Evolutionary conservation across 2,797 vertebrate genomes (phyloP), one percentile per base, ranked within the genome.

Genomic region (Dicrostonyx torquatus): DNA sequence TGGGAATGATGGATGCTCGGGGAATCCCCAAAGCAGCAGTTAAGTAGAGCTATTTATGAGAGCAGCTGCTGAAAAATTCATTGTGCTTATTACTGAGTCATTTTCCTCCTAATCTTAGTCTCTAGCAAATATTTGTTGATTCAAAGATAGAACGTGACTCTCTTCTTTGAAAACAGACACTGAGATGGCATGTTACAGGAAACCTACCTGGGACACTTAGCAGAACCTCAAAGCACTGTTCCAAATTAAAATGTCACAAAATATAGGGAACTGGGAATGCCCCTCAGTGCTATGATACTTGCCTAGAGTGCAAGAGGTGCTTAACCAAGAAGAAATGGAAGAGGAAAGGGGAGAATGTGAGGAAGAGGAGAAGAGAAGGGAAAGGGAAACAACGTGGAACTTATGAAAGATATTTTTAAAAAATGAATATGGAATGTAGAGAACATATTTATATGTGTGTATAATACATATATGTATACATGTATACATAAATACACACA

Each of bases 91-190:
- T 15, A 45, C 78, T 83, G 66, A 89, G 31, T 80, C 34, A 48
- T 91, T 95, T 91, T 3, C 37, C 3, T 66, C 75, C 34, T 93
- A 60, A 66, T 14, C n/a, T 82, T 94, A 66, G 14, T 79, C 8
- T 87, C 24, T 55, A n/a, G 45, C 37, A 66, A 75, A 15, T 68
- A 40, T 83, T 91, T 84, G 43, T 11, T 82, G n/a, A 40, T 34
- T 94, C 73, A 18, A 84, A 80, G 73, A 72, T 10, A 79, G 77
- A 89, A 60, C 73, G 10, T 62, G 24, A 20, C 89, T 90, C 43
- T 94, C 26, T 88, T 82, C 43, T 29, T 92, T 86, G 70, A 79
- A 93, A 89, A 45, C 45, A 75, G 20, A 70, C 48, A 29, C 50
- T 58, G 29, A 40, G 66, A 7, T 86, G 29, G 6, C 29, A 11